Evolutionary conservation across 2,888 invertebrate genomes (phyloP).

Genomic region (Dexiosoma caninum): DNA sequence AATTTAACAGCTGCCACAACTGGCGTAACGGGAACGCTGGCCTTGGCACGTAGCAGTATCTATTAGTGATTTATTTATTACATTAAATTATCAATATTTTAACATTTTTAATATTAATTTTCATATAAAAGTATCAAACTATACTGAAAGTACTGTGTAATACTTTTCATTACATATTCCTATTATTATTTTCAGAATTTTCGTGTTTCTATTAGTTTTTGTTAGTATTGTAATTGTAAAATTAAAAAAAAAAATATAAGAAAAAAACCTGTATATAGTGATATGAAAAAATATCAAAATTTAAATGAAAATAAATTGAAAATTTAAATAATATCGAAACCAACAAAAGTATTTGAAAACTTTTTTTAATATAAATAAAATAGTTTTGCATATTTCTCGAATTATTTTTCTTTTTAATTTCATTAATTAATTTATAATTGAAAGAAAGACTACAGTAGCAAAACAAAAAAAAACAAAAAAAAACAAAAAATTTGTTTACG

Average conservation of each 20-base stretch:
- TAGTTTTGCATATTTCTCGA: not conserved
- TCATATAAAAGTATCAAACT: not conserved
- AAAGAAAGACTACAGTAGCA: no score
- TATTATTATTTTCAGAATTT: not conserved
- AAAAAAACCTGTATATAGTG: constrained; percentile 41
- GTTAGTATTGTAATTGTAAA: constrained; percentile 35
- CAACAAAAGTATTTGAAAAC: not conserved
- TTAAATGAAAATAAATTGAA: constrained; percentile 26
- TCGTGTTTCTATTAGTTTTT: constrained; percentile 12
- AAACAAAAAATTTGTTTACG: no score
- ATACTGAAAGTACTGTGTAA: constrained; percentile 13
- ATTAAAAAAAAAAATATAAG: not conserved
- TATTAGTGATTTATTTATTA: constrained; percentile 66
- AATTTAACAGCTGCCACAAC: constrained; percentile 56
- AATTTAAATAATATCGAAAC: not conserved
- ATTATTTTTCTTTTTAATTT: not conserved
- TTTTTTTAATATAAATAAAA: no score
- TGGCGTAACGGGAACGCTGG: constrained; percentile 66
- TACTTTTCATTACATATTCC: constrained; percentile 4
- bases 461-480: no score
- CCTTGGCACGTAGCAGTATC: constrained; percentile 73
- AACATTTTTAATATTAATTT: constrained; percentile 1
- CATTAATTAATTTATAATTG: constrained; percentile 21
- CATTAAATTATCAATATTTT: constrained; percentile 24
- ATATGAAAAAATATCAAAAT: not conserved